A percentile compares a stretch with the other conserved stretches of the same genome.
Evolutionary conservation across 2,113 vertebrate genomes (phyloP).

Genomic region (Smithornis capensis): DNA sequence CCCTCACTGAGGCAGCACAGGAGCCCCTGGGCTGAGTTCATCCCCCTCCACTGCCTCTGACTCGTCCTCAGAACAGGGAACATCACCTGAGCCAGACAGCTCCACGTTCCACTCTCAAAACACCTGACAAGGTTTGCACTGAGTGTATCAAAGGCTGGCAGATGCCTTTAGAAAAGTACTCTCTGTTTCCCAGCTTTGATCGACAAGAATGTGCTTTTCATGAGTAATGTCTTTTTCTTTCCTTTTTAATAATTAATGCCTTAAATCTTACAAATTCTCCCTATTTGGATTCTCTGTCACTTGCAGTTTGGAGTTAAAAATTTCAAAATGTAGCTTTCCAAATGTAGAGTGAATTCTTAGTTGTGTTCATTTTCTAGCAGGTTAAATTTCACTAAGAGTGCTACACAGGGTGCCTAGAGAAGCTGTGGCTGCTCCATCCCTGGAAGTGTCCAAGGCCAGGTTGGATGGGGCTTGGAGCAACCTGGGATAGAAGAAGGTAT

Average conservation of each 20-base stretch:
- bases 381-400: neutral
- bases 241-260: slow-evolving; percentile 5
- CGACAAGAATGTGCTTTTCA: neutral
- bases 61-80: neutral
- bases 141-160: neutral
- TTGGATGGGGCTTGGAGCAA: neutral
- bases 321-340: neutral
- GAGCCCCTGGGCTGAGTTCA: neutral
- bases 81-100: neutral
- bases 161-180: neutral
- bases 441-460: neutral
- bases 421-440: neutral
- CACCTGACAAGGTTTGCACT: neutral
- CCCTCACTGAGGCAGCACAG: neutral
- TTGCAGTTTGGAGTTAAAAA: neutral
- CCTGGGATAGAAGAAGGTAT: neutral
- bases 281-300: neutral
- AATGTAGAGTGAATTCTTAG: neutral
- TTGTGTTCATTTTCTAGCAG: neutral
- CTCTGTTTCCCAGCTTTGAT: slow-evolving; percentile 1
- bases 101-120: neutral
- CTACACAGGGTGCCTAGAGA: neutral
- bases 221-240: neutral
- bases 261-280: neutral
- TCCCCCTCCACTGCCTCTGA: neutral